Conservation (phyloP, 2,113 vertebrate species). For the Centrocercus urophasianus region DNA sequence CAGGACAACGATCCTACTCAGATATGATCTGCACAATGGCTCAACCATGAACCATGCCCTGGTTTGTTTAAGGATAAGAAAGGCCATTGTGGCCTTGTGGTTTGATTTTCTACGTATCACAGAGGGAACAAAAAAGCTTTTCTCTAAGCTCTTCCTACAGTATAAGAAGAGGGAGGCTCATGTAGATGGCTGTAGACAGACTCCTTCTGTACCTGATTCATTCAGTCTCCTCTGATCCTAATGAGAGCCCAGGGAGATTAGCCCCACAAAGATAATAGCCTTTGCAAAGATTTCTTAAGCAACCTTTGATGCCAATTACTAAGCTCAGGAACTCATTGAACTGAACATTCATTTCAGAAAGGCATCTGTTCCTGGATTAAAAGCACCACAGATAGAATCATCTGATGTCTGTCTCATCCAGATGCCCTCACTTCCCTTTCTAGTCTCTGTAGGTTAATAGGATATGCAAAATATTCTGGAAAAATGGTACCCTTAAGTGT, state of each 20-base stretch:
- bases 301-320: not conserved
- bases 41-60: not conserved
- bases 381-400: not conserved
- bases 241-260: not conserved
- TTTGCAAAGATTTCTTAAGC: not conserved
- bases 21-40: not conserved
- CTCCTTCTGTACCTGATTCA: not conserved
- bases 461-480: not conserved
- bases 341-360: not conserved
- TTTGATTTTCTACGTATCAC: not conserved
- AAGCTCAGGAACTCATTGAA: not conserved
- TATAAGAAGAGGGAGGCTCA: not conserved
- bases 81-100: not conserved
- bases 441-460: not conserved
- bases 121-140: not conserved
- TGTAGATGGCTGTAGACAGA: not conserved
- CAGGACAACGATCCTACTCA: accelerated
- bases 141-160: not conserved
- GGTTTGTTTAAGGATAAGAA: not conserved
- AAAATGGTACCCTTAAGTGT: not conserved
- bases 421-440: not conserved
- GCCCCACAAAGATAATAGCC: not conserved
- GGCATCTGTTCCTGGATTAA: not conserved
- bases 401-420: not conserved
- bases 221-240: not conserved